phyloP scores from a whole-genome alignment of 2,888 invertebrate genomes.

The Eupeodes luniger region DNA sequence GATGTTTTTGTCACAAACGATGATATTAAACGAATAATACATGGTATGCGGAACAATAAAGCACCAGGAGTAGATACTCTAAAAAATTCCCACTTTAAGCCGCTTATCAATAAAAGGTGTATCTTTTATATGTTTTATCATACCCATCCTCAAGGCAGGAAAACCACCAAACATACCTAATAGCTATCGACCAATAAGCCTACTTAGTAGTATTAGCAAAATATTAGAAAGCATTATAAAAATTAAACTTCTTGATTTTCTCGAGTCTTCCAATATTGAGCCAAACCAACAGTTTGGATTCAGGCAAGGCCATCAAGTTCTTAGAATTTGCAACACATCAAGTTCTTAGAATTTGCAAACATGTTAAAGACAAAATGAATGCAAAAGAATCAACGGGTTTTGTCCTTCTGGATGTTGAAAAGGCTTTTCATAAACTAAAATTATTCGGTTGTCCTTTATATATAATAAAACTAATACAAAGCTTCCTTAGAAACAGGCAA shows the following conservation, averaged over 20 bases:
- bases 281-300: no score
- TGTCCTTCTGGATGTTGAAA: no score
- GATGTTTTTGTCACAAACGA: neutral
- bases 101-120: constrained; percentile 14
- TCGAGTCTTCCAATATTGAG: neutral
- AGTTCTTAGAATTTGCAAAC: no score
- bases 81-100: constrained; percentile 1
- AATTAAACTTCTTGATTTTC: neutral
- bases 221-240: constrained; percentile 7
- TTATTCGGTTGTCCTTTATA: no score
- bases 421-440: no score
- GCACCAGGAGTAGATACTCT: neutral
- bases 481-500: no score
- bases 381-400: no score
- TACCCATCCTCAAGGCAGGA: constrained; percentile 28
- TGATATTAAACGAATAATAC: neutral
- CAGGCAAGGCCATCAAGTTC: no score
- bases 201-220: constrained; percentile 16
- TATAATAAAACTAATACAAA: no score
- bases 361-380: no score
- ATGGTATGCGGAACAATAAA: neutral
- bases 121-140: constrained; percentile 21
- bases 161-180: constrained; percentile 10
- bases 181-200: constrained; percentile 33
- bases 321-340: no score